Evolutionary conservation across 2,888 invertebrate genomes (phyloP), one percentile per base, ranked within the genome.

Genomic region (Mimachlamys varia): DNA sequence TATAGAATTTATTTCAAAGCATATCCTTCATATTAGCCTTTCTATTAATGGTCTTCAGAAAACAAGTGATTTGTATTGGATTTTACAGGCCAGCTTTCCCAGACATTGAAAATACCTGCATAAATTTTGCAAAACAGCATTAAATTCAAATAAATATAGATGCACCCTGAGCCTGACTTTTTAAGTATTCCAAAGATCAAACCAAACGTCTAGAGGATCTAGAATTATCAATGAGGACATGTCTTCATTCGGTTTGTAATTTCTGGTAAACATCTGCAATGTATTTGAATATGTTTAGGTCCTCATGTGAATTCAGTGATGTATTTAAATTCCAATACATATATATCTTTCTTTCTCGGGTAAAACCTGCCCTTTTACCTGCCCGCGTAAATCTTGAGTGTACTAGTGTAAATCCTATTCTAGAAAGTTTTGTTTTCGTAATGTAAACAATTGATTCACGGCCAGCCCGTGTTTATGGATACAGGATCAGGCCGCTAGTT

Each of bases 41-140:
- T 33, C 76, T 33, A 76, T 27, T 15, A 33, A 53, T 4, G 27
- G 76, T 76, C 76, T 27, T 76, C 76, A 76, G 58, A 76, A 76
- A 76, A 76, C 27, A 76, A 33, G 76, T 76, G 22, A 27, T 27
- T 33, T 27, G 76, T 33, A 33, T 17, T 76, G 76, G 76, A 76
- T 76, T 62, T 53, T 76, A 76, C 44, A 76, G 33, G 33, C 33
- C 10, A 76, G 33, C 76, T 76, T 22, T 76, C 13, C 76, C 76
- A 76, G 76, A 76, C 76, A 76, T 76, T 33, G 76, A 76, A 76
- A 76, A 76, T 76, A 33, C 76, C 76, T 76, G 76, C 76, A 76
- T 76, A 76, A 76, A 76, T 76, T 76, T 76, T 76, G 76, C 76
- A 76, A 76, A 76, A 27, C 76, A 76, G 76, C 76, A 76, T 76